Evolutionary conservation across 2,113 vertebrate genomes (phyloP).

Genomic region (Ciconia maguari): DNA sequence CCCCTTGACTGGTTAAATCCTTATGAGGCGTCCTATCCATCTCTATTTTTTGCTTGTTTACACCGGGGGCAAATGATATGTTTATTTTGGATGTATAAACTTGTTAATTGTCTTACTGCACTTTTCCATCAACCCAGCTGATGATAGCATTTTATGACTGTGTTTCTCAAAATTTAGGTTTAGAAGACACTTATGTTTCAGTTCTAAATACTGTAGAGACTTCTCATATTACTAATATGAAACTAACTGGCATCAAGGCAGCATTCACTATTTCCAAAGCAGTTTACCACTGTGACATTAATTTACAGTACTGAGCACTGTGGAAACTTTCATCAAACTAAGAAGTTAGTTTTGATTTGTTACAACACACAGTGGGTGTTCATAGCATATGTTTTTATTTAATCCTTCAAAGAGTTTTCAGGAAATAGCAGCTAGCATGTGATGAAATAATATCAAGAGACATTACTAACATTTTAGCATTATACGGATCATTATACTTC

Average conservation of each 20-base stretch:
- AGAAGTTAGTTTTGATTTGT: slow-evolving; percentile 51
- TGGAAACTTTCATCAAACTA: slow-evolving; percentile 55
- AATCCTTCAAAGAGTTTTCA: slow-evolving; percentile 53
- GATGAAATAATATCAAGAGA: slow-evolving; percentile 50
- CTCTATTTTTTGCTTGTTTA: slow-evolving; percentile 40
- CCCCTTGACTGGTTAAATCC: not conserved
- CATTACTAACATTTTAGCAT: slow-evolving; percentile 43
- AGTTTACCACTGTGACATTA: slow-evolving; percentile 19
- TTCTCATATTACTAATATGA: slow-evolving; percentile 45
- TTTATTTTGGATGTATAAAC: slow-evolving; percentile 48
- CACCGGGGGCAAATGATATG: not conserved
- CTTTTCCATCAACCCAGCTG: slow-evolving; percentile 49
- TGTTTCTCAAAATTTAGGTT: slow-evolving; percentile 23
- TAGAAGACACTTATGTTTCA: not conserved
- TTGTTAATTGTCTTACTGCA: slow-evolving; percentile 26
- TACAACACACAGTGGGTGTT: slow-evolving; percentile 47
- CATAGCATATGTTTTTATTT: slow-evolving; percentile 47
- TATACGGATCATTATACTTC: not conserved
- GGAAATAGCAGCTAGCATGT: slow-evolving; percentile 53
- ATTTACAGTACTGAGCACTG: slow-evolving; percentile 9
- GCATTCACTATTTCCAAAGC: slow-evolving; percentile 39
- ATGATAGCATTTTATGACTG: slow-evolving; percentile 20
- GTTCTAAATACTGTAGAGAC: slow-evolving; percentile 29
- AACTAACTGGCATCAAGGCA: slow-evolving; percentile 15
- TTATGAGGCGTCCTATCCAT: not conserved